These are phyloP conservation scores for Astyanax mexicanus DNA, from an alignment of 2,797 vertebrate species.

Conservation along the genomic window DNA sequence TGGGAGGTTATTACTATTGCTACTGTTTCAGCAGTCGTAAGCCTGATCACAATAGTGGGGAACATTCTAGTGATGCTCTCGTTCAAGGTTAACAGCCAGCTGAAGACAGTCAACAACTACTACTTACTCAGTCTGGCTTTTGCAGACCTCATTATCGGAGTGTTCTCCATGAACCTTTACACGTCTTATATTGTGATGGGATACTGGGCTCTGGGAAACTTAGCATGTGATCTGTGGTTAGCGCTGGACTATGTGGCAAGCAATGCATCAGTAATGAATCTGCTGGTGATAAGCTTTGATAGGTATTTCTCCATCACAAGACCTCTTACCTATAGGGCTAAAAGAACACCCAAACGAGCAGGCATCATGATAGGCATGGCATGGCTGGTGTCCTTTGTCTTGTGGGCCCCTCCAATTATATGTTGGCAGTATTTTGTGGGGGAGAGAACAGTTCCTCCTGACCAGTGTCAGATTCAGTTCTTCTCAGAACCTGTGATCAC, in stretches of 20 bases:
- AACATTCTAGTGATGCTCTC: slow-evolving; percentile 95
- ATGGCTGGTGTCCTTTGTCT: slow-evolving; percentile 93
- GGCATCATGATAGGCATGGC: slow-evolving; percentile 96
- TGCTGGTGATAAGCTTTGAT: slow-evolving; percentile 97
- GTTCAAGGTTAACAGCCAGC: slow-evolving; percentile 97
- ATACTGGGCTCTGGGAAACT: slow-evolving; percentile 92
- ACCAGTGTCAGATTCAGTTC: slow-evolving; percentile 96
- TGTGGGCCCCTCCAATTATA: slow-evolving; percentile 97
- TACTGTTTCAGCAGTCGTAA: slow-evolving; percentile 90
- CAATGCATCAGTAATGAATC: slow-evolving; percentile 98
- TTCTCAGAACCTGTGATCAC: slow-evolving; percentile 95
- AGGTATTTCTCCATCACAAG: slow-evolving; percentile 98
- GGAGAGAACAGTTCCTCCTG: slow-evolving; percentile 83
- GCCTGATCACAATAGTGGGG: slow-evolving; percentile 92
- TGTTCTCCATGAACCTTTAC: slow-evolving; percentile 98
- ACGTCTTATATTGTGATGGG: slow-evolving; percentile 97
- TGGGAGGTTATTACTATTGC: slow-evolving; percentile 94
- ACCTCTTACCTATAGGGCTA: slow-evolving; percentile 94
- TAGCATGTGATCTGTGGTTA: slow-evolving; percentile 97
- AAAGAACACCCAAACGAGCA: slow-evolving; percentile 93
- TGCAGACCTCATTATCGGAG: slow-evolving; percentile 96
- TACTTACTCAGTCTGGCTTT: slow-evolving; percentile 96
- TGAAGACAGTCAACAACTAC: slow-evolving; percentile 98
- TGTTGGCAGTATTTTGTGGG: slow-evolving; percentile 98
- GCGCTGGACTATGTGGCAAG: slow-evolving; percentile 97